Percentiles rank a stretch among this genome's conserved stretches.
phyloP scores from a whole-genome alignment of 2,888 invertebrate genomes.

The Netelia virgata region DNA sequence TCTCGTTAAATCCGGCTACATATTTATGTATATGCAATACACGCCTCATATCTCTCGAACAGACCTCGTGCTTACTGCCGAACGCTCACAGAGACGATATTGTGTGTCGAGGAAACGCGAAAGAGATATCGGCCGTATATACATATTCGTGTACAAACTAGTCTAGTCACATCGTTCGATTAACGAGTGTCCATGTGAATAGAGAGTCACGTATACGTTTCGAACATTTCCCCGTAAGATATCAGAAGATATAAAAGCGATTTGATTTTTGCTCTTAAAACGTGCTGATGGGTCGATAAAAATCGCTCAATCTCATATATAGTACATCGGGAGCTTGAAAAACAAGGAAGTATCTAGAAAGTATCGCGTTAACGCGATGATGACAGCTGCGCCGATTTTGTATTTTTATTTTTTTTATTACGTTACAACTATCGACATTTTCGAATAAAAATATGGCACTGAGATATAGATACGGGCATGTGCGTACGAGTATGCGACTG shows the following conservation, averaged over 20 bases:
- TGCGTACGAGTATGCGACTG: neutral
- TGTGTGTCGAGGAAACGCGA: conserved; percentile 15
- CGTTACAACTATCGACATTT: too few relatives aligned
- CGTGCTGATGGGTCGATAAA: neutral
- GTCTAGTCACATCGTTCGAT: conserved; percentile 24
- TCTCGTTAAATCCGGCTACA: conserved; percentile 1
- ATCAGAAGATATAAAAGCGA: too few relatives aligned
- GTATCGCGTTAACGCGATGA: neutral
- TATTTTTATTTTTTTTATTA: too few relatives aligned
- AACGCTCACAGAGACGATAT: conserved; percentile 29
- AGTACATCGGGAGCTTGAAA: neutral
- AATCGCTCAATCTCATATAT: neutral
- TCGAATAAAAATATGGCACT: neutral
- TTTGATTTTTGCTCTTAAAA: conserved; percentile 21
- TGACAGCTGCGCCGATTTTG: neutral
- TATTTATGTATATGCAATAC: neutral
- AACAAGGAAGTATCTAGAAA: neutral
- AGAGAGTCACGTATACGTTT: too few relatives aligned
- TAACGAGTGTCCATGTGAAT: neutral
- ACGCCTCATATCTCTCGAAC: conserved; percentile 36
- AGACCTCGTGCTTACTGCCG: conserved; percentile 18
- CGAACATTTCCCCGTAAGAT: too few relatives aligned
- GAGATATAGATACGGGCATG: neutral
- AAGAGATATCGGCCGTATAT: neutral
- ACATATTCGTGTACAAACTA: conserved; percentile 23